Conservation (phyloP, 2,888 invertebrate genomes). For the Drosophila pseudotalamancana region DNA sequence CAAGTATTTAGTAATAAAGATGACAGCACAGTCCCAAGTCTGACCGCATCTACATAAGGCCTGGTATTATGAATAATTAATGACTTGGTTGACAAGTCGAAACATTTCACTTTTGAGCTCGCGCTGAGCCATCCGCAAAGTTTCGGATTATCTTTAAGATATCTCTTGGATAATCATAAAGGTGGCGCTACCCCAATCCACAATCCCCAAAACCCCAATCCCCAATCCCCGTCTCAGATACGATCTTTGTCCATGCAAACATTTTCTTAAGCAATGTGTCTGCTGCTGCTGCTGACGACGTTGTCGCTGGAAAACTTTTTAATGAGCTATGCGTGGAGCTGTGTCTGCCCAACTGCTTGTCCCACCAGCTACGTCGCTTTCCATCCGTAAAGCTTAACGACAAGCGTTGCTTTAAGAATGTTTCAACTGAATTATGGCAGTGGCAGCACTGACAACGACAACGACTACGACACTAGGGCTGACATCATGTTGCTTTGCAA, state of each 20-base stretch:
- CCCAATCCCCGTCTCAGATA: background rate
- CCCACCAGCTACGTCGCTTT: background rate
- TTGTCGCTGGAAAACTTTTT: slow-evolving; percentile 71
- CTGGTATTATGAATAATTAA: slow-evolving; percentile 76
- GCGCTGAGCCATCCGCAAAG: slow-evolving; percentile 13
- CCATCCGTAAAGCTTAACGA: slow-evolving; percentile 53
- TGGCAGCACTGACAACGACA: slow-evolving; percentile 37
- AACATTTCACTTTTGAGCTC: slow-evolving; percentile 62
- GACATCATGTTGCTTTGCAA: slow-evolving; percentile 77
- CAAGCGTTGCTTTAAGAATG: slow-evolving; percentile 73
- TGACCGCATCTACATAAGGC: slow-evolving; percentile 17
- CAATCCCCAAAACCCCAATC: too few species aligned
- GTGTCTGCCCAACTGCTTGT: slow-evolving; percentile 9
- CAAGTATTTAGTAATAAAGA: background rate
- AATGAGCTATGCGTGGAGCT: slow-evolving; percentile 65
- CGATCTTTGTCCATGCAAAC: slow-evolving; percentile 44
- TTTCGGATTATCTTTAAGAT: slow-evolving; percentile 63
- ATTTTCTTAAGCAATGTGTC: slow-evolving; percentile 69
- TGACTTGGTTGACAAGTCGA: slow-evolving; percentile 53
- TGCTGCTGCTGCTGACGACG: slow-evolving; percentile 46
- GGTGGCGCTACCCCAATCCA: slow-evolving; percentile 53
- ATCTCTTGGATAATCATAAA: slow-evolving; percentile 69
- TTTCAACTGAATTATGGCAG: slow-evolving; percentile 74
- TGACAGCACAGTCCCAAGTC: background rate
- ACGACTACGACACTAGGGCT: slow-evolving; percentile 58